Conservation (phyloP, 2,888 invertebrate genomes). For the Macrosiphum euphorbiae region DNA sequence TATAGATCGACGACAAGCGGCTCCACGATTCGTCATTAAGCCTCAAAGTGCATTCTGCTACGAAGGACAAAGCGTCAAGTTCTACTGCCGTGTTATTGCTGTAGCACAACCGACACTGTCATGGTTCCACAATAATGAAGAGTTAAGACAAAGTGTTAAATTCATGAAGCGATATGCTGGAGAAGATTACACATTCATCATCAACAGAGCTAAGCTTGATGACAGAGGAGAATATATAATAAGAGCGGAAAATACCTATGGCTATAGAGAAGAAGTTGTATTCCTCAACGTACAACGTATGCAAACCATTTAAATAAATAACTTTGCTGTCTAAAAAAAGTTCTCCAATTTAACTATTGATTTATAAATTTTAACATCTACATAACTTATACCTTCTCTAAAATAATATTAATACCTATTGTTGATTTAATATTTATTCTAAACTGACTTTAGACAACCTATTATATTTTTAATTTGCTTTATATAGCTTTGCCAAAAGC, state of each 20-base stretch:
- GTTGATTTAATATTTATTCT: neutral
- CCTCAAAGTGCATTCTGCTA: slow-evolving; percentile 96
- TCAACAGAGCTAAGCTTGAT: slow-evolving; percentile 94
- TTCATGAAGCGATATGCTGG: slow-evolving; percentile 98
- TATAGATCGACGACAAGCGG: slow-evolving; percentile 95
- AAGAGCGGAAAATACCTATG: slow-evolving; percentile 96
- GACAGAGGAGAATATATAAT: slow-evolving; percentile 98
- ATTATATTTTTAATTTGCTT: neutral
- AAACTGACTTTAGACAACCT: neutral
- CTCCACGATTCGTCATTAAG: slow-evolving; percentile 97
- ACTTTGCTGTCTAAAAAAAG: neutral
- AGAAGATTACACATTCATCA: slow-evolving; percentile 97
- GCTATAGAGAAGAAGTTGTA: slow-evolving; percentile 94
- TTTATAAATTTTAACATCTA: neutral
- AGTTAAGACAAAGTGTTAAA: slow-evolving; percentile 96
- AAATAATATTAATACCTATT: neutral
- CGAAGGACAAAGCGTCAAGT: slow-evolving; percentile 97
- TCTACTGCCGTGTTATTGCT: slow-evolving; percentile 97
- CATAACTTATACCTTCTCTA: neutral
- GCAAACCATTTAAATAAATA: slow-evolving; percentile 68
- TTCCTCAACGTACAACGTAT: slow-evolving; percentile 96
- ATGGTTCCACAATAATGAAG: slow-evolving; percentile 94
- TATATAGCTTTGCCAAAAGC: slow-evolving; percentile 81
- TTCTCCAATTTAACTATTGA: neutral
- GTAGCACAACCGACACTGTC: slow-evolving; percentile 94